These are phyloP conservation scores for silkworm (Bombyx mori) DNA, from an alignment of 1,140 invertebrate species.

Conservation along the genomic window ASM3026992v2 NC_085113.1:6883501-6884000, in stretches of 20 bases:
- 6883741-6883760: conserved; percentile 39
- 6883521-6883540: too few species aligned
- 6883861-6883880: too few species aligned
- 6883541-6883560: background rate
- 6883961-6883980: too few species aligned
- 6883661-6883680: conserved; percentile 32
- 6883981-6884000: too few species aligned
- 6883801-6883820: conserved; percentile 46
- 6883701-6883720: background rate
- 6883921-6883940: too few species aligned
- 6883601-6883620: conserved; percentile 71
- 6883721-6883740: conserved; percentile 5
- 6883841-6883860: background rate
- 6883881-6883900: too few species aligned
- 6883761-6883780: conserved; percentile 17
- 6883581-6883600: conserved; percentile 71
- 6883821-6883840: conserved; percentile 2
- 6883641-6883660: conserved; percentile 59
- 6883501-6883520: too few species aligned
- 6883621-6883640: conserved; percentile 69
- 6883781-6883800: conserved; percentile 61
- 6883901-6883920: too few species aligned
- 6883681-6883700: background rate
- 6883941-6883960: too few species aligned
- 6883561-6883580: conserved; percentile 13